Conservation (phyloP, 2,113 vertebrate species). For the Oncorhynchus mykiss region DNA sequence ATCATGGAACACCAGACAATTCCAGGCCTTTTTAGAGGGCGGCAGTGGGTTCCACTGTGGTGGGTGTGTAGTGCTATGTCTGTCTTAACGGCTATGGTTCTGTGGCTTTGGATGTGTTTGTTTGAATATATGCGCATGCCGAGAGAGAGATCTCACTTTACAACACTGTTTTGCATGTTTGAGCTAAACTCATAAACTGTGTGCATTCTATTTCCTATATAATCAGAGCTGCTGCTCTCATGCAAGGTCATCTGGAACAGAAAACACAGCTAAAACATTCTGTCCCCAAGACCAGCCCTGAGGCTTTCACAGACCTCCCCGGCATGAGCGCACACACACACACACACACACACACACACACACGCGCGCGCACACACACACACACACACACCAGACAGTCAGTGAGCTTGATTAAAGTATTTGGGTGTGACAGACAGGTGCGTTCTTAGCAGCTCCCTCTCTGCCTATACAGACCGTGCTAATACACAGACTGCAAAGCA, state of each 20-base stretch:
- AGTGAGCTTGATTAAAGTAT: conserved; percentile 35
- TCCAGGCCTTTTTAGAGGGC: neutral
- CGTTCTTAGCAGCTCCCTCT: neutral
- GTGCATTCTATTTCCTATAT: conserved; percentile 6
- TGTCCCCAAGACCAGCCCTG: conserved; percentile 30
- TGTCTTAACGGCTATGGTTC: conserved; percentile 45
- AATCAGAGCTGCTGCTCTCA: conserved; percentile 22
- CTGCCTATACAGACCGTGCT: conserved; percentile 30
- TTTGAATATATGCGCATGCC: conserved; percentile 52
- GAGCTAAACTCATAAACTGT: neutral
- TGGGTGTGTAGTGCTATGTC: conserved; percentile 40
- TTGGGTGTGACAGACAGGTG: conserved; percentile 9
- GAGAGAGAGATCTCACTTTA: neutral
- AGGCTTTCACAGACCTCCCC: conserved; percentile 10
- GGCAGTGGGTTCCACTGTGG: conserved; percentile 29
- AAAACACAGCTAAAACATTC: conserved; percentile 28
- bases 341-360: neutral
- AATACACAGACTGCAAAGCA: conserved; percentile 33
- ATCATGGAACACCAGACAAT: too few species aligned
- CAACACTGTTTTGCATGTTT: too few species aligned
- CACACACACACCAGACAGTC: conserved; percentile 40
- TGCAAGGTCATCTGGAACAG: conserved; percentile 26
- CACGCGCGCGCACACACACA: neutral
- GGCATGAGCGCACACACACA: conserved; percentile 28
- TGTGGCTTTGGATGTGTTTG: neutral